Conservation (phyloP, 2,888 invertebrate species). For the Erynnis tages region DNA sequence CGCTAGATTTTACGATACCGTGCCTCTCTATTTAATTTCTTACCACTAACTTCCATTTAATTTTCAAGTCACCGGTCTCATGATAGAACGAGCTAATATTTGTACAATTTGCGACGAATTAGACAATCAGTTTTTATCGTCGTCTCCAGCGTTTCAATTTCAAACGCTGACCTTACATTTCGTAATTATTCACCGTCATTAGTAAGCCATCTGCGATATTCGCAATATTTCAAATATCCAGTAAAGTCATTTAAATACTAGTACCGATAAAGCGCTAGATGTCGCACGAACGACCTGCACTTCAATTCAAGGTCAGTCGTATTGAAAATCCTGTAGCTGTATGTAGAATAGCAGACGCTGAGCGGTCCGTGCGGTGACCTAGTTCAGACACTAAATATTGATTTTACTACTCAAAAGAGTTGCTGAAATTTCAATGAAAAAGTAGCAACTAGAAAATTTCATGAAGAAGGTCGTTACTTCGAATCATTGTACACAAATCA, state of each 20-base stretch:
- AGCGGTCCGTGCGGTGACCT: constrained; percentile 13
- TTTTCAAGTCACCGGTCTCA: neutral
- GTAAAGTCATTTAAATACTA: neutral
- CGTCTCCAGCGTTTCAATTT: neutral
- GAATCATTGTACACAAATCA: neutral
- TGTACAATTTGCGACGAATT: too few species aligned
- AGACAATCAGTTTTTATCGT: too few species aligned
- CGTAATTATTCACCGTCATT: too few species aligned
- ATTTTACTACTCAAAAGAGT: constrained; percentile 9
- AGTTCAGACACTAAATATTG: constrained; percentile 20
- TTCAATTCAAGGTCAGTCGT: constrained; percentile 21
- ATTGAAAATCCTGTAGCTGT: constrained; percentile 22
- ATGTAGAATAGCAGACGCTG: constrained; percentile 6
- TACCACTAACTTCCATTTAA: neutral
- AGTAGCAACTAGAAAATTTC: neutral
- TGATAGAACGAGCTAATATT: too few species aligned
- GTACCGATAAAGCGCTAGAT: neutral
- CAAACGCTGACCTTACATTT: too few species aligned
- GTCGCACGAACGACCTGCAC: constrained; percentile 17
- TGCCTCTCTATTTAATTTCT: constrained; percentile 5
- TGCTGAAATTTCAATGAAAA: constrained; percentile 15
- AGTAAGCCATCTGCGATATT: too few species aligned
- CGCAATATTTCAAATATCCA: neutral
- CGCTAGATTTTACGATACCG: constrained; percentile 17
- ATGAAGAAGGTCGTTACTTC: neutral